Base-by-base conservation (phyloP, 2,113 vertebrate species). In the Rhea pennata region DNA sequence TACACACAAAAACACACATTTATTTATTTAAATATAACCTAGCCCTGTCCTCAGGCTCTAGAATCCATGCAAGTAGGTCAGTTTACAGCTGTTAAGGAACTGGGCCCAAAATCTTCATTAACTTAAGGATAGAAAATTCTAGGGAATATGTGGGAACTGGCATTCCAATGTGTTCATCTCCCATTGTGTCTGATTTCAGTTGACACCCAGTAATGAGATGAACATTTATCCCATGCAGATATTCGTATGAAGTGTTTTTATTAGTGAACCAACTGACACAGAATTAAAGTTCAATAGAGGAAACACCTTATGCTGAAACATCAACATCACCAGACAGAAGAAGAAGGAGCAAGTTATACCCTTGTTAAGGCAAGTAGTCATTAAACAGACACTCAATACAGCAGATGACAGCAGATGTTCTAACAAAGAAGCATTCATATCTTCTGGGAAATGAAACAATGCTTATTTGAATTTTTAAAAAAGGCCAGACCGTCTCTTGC, bases 371-470 rank as follows among this genome's bases (percentile, higher is more conserved):
- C 78, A 75, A 89, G 29, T 24, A 56, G 42, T 50, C 59, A 39
- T 70, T 76, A 70, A 65, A 65, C 10, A 77, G 31, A 27, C 9
- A 64, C 8, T 23, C 39, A 70, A 44, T 39, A 48, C 39, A 79
- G 70, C 12, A 3, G 40, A 79, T 73, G 24, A 29, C 58, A 78
- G 51, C 33, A 36, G 36, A 36, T 0, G 2, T 21, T 59, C 39
- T 70, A 67, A 65, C 1, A 0, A 72, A 76, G 69, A 91, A n/a
- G 16, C 15, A 40, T 33, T 56, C 2, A 1, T 29, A 78, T 87
- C 44, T 84, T 92, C 94, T 92, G 81, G 71, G 74, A 92, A 96
- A 89, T 79, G 4, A 89, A 95, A 70, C 15, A 50, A 74, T 26
- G 27, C 6, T 64, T 50, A 26, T 78, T 84, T 56, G 69, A 92